Conservation (phyloP, 2,113 vertebrate species). For the Microtus richardsoni region DNA sequence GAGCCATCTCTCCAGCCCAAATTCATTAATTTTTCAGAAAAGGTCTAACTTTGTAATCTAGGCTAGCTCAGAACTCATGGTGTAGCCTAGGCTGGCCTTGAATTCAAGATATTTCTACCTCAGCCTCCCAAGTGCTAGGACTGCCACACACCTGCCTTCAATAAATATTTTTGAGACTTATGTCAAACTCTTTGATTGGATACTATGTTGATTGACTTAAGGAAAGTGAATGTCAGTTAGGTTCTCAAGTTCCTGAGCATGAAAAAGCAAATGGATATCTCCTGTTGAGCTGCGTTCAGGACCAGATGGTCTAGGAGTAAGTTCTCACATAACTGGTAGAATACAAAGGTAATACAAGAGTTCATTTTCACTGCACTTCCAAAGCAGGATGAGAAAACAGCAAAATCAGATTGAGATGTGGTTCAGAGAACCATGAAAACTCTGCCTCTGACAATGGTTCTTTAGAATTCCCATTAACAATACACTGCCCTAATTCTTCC, state of each 20-base stretch:
- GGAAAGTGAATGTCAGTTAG: background rate
- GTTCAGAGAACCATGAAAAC: slow-evolving; percentile 35
- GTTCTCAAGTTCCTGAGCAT: background rate
- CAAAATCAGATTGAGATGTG: background rate
- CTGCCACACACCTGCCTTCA: background rate
- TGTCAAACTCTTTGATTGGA: background rate
- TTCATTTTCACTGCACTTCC: background rate
- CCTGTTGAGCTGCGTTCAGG: background rate
- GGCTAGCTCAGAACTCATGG: background rate
- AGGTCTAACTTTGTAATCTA: background rate
- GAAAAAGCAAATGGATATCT: background rate
- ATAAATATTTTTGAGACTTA: background rate
- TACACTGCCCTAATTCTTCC: background rate
- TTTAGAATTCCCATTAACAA: background rate
- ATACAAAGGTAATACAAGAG: background rate
- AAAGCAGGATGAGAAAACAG: background rate
- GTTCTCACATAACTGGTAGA: background rate
- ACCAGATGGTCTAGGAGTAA: slow-evolving; percentile 7
- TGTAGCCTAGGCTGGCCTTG: background rate
- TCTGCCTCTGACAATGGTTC: background rate
- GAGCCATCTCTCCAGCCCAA: background rate
- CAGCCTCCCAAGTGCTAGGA: background rate
- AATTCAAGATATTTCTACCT: background rate
- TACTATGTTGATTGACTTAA: background rate
- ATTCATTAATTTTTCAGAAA: background rate